A percentile compares a stretch with the other conserved stretches of the same genome.
Evolutionary conservation across 2,888 invertebrate species (phyloP).

Genomic region (Euspilapteryx auroguttella): DNA sequence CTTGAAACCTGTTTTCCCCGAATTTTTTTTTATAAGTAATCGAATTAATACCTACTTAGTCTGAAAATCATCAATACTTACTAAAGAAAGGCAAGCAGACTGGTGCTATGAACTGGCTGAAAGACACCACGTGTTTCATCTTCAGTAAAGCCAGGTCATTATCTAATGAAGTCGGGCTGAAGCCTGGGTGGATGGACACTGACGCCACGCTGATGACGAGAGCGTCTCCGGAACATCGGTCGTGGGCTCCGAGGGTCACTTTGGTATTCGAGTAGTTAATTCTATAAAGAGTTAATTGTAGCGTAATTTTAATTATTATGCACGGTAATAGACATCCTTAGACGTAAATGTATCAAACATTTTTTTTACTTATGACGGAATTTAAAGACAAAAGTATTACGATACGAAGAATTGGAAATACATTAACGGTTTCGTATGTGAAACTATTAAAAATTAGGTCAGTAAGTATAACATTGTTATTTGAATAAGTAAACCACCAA

Average conservation of each 20-base stretch:
- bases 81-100: conserved; percentile 59
- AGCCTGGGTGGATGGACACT: conserved; percentile 55
- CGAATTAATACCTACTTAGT: neutral
- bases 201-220: conserved; percentile 49
- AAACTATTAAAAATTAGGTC: too few relatives aligned
- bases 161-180: conserved; percentile 41
- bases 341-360: too few relatives aligned
- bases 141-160: conserved; percentile 64
- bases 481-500: neutral
- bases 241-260: conserved; percentile 55
- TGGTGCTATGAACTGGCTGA: conserved; percentile 54
- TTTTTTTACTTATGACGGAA: too few relatives aligned
- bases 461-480: too few relatives aligned
- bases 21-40: neutral
- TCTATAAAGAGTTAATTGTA: too few relatives aligned
- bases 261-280: too few relatives aligned
- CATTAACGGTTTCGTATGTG: too few relatives aligned
- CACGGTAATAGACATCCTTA: too few relatives aligned
- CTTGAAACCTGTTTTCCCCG: too few relatives aligned
- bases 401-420: too few relatives aligned
- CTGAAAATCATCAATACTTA: conserved; percentile 12
- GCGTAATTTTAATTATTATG: too few relatives aligned
- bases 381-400: too few relatives aligned
- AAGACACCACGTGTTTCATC: conserved; percentile 45
- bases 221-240: conserved; percentile 47